These are phyloP conservation scores for Mastigias papua DNA, from an alignment of 30 jellyfish, hydroid and myxozoan genomes.

Conservation along the genomic window DNA sequence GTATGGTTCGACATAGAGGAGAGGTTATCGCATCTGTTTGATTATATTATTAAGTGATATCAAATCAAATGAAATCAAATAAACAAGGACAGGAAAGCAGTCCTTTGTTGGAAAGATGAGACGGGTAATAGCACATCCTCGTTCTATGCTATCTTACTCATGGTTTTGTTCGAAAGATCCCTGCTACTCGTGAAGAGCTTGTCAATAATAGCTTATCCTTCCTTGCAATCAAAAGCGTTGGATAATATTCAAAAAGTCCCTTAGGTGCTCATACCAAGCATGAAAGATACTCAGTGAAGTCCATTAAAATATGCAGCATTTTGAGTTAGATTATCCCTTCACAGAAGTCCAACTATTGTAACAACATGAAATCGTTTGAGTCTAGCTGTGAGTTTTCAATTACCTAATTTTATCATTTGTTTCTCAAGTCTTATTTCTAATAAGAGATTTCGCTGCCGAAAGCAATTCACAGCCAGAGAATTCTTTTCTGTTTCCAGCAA, in stretches of 20 bases:
- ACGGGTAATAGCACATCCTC: too few species aligned
- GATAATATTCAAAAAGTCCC: neutral
- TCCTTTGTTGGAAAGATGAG: too few species aligned
- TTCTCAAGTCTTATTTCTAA: neutral
- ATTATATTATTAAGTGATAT: too few species aligned
- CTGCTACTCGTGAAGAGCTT: neutral
- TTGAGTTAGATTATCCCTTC: neutral
- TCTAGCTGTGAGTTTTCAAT: conserved; percentile 1
- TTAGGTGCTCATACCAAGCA: neutral
- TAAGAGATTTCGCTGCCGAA: neutral
- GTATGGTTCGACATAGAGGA: too few species aligned
- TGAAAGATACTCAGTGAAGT: neutral
- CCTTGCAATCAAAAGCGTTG: neutral
- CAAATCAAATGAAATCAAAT: too few species aligned
- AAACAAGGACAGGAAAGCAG: too few species aligned
- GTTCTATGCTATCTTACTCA: neutral
- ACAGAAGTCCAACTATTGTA: neutral
- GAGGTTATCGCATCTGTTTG: too few species aligned
- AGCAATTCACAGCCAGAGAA: neutral
- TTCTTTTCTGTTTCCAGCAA: neutral
- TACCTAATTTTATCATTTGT: neutral
- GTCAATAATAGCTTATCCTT: neutral
- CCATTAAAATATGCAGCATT: neutral
- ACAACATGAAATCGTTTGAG: neutral
- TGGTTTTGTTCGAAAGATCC: neutral